Percentiles rank a stretch among this genome's conserved stretches.
Conservation (phyloP, 2,888 invertebrate genomes). For the Alloscopus bannaensis region DNA sequence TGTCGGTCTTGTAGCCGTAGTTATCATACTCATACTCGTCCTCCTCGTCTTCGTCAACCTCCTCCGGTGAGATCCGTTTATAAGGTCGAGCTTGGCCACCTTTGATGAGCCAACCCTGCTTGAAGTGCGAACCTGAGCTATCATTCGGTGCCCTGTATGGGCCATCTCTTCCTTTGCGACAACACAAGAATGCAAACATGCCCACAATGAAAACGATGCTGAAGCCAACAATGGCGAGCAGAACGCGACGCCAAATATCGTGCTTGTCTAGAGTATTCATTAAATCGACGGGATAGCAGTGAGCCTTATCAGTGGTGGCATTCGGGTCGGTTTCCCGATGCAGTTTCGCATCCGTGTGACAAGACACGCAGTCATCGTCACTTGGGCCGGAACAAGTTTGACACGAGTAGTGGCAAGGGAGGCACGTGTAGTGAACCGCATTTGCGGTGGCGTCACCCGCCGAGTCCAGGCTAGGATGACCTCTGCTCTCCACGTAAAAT, state of each 20-base stretch:
- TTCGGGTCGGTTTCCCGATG: conserved; percentile 73
- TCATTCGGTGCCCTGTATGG: conserved; percentile 40
- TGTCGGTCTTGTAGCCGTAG: conserved; percentile 7
- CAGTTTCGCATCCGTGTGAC: conserved; percentile 80
- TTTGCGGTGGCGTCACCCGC: conserved; percentile 4
- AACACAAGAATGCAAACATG: conserved; percentile 63
- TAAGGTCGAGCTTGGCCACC: conserved; percentile 46
- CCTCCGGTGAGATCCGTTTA: conserved; percentile 64
- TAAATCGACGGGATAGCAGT: conserved; percentile 78
- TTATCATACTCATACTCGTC: conserved; percentile 24
- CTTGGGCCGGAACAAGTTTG: conserved; percentile 82
- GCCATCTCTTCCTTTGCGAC: conserved; percentile 13
- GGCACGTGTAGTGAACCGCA: conserved; percentile 77
- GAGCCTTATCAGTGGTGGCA: conserved; percentile 74
- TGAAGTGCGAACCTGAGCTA: conserved; percentile 3
- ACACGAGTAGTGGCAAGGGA: conserved; percentile 86
- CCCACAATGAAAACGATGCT: conserved; percentile 74
- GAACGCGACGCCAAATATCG: conserved; percentile 77
- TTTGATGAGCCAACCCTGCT: conserved; percentile 30
- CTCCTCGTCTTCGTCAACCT: conserved; percentile 49
- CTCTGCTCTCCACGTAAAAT: conserved; percentile 64
- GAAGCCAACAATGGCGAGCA: conserved; percentile 76
- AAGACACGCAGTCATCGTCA: conserved; percentile 83
- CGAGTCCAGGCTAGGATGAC: conserved; percentile 28
- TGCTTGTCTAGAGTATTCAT: conserved; percentile 77